A percentile compares a stretch with the other conserved stretches of the same genome.
Evolutionary conservation across 2,888 invertebrate species (phyloP).

Genomic region (Pheosia gnoma): DNA sequence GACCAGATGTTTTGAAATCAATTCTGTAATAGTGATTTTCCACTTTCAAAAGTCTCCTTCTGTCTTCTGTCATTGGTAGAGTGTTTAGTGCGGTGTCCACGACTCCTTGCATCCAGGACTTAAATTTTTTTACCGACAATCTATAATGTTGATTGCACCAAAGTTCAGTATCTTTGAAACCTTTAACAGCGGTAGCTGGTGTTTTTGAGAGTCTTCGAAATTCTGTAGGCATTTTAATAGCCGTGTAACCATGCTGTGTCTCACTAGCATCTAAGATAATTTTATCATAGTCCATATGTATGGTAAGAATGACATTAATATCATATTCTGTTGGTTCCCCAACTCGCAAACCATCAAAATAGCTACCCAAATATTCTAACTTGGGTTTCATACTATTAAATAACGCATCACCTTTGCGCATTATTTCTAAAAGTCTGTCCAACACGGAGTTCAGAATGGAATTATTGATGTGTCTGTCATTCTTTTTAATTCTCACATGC

Average conservation of each 20-base stretch:
- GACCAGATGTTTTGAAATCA: conserved; percentile 57
- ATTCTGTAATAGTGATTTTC: conserved; percentile 47
- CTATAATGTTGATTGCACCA: conserved; percentile 58
- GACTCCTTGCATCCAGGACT: conserved; percentile 65
- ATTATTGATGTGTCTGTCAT: conserved; percentile 54
- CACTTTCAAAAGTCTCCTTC: conserved; percentile 45
- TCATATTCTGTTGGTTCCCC: conserved; percentile 66
- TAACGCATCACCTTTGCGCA: conserved; percentile 50
- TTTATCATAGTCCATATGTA: conserved; percentile 57
- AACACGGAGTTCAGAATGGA: conserved; percentile 52
- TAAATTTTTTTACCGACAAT: conserved; percentile 49
- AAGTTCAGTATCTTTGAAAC: conserved; percentile 52
- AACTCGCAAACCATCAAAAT: conserved; percentile 63
- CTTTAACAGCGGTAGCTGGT: conserved; percentile 47
- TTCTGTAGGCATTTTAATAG: conserved; percentile 61
- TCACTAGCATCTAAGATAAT: conserved; percentile 47
- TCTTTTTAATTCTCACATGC: conserved; percentile 51
- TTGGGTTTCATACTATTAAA: conserved; percentile 60
- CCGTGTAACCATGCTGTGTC: conserved; percentile 48
- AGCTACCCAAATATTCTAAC: conserved; percentile 63
- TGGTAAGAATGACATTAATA: conserved; percentile 57
- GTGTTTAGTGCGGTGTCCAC: conserved; percentile 53
- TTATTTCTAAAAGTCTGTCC: conserved; percentile 47
- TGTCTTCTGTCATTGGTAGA: conserved; percentile 44
- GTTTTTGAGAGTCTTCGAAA: conserved; percentile 58